Evolutionary conservation across 1,140 invertebrate genomes (phyloP), one percentile per base, ranked within the genome.

Genomic region (Asbolus verrucosus): DNA sequence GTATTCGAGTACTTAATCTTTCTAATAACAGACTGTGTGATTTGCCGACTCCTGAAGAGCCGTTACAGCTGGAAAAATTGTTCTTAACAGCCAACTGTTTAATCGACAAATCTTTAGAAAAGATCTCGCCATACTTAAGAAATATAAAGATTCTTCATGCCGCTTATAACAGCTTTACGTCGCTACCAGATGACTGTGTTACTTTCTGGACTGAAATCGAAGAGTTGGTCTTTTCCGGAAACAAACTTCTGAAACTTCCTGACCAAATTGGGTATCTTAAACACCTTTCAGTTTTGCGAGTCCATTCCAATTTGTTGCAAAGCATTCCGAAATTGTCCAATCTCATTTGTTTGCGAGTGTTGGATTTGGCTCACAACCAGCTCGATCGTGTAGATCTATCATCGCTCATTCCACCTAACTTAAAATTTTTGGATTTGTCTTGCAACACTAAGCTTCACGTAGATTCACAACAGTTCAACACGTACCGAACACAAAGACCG

Each of bases 331-430:
- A 87, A 75, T 87, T 95, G 74, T 89, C 88, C 9, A 90, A 90
- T 80, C 87, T 91, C 73, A 82, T 85, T 11, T 88, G 88, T 8
- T 83, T 95, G 6, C 91, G 90, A 85, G 91, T 94, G 30, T 81
- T 95, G 27, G 93, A 95, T 83, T 84, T 94, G 65, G 92, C 93
- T 0, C 92, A 94, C 75, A 94, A 95, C 80, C 90, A 93, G 80
- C 80, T 94, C 36, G 91, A 93, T 77, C 86, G 87, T 62, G 86
- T 94, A 38, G 92, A 94, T 81, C 82, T 94, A 65, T 85, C 88
- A 31, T 84, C 87, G 0, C 76, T 95, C 16, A 90, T 94, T 21
- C 91, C 92, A 14, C 89, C 91, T 36, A 92, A 93, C 78, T 83
- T 95, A 6, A 92, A 93, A 77, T 94, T 93, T 79, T 81, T 95